phyloP scores from a whole-genome alignment of 1,140 invertebrate genomes.

The Charaxes varanes region DNA sequence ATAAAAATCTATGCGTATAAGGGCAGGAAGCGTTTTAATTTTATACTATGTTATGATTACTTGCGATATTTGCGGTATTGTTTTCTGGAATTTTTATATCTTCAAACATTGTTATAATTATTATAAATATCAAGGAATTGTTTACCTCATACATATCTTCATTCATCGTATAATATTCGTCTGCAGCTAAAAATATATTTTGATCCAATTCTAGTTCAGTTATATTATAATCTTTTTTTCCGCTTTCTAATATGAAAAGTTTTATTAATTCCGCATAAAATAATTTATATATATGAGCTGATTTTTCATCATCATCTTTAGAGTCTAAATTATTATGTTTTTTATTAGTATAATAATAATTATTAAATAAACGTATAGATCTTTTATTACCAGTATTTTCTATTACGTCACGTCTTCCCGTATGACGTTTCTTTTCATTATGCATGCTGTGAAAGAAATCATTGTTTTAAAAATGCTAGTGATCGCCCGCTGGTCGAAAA shows the following conservation, averaged over 20 bases:
- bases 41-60: too few species aligned
- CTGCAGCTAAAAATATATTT: constrained; percentile 59
- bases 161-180: constrained; percentile 69
- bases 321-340: constrained; percentile 12
- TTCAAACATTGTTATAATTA: too few species aligned
- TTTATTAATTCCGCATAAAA: constrained; percentile 57
- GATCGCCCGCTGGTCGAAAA: too few species aligned
- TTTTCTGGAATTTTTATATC: too few species aligned
- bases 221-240: constrained; percentile 29
- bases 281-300: constrained; percentile 34
- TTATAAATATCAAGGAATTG: neutral
- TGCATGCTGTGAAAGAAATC: constrained; percentile 46
- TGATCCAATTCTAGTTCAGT: constrained; percentile 55
- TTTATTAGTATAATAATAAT: constrained; percentile 1
- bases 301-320: constrained; percentile 32
- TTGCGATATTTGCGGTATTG: too few species aligned
- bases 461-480: too few species aligned
- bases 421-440: constrained; percentile 37
- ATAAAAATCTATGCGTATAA: too few species aligned
- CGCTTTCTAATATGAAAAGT: constrained; percentile 41
- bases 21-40: too few species aligned
- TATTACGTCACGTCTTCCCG: constrained; percentile 15
- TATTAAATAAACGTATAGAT: constrained; percentile 1
- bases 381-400: constrained; percentile 7
- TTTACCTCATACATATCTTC: constrained; percentile 73